Percentiles rank a stretch among this genome's conserved stretches.
Conservation (phyloP, 92 coral and sea anemone genomes). For the Phymanthus crucifer region DNA sequence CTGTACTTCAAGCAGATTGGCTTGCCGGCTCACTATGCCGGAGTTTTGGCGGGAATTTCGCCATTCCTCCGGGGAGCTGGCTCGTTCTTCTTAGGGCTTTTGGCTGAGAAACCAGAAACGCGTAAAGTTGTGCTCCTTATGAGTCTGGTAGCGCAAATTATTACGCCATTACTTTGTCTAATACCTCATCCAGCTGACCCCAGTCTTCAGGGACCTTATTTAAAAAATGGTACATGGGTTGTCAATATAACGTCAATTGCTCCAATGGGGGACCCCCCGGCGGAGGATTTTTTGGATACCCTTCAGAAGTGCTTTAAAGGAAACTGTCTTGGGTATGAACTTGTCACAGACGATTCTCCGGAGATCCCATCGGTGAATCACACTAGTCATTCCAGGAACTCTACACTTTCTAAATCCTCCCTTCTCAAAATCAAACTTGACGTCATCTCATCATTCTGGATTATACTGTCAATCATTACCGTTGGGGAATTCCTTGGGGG, state of each 20-base stretch:
- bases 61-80: conserved; percentile 59
- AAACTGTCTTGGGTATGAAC: conserved; percentile 27
- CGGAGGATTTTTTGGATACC: conserved; percentile 25
- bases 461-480: conserved; percentile 48
- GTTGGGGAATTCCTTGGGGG: conserved; percentile 71
- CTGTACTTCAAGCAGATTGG: conserved; percentile 61
- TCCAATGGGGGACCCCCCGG: conserved; percentile 25
- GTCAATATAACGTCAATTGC: conserved; percentile 5
- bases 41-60: conserved; percentile 49
- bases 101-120: conserved; percentile 54
- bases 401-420: conserved; percentile 9
- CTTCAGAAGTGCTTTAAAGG: conserved; percentile 29
- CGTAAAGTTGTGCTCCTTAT: conserved; percentile 41
- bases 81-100: conserved; percentile 44
- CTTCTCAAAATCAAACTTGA: conserved; percentile 32
- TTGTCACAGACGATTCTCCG: conserved; percentile 20
- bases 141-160: conserved; percentile 32
- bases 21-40: conserved; percentile 51
- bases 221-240: not conserved
- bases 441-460: conserved; percentile 37
- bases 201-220: not conserved
- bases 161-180: conserved; percentile 45
- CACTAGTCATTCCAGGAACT: not conserved
- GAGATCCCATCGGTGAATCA: not conserved
- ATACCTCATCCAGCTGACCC: conserved; percentile 40